phyloP scores from a whole-genome alignment of 2,888 invertebrate species.

The Nebria brevicollis region DNA sequence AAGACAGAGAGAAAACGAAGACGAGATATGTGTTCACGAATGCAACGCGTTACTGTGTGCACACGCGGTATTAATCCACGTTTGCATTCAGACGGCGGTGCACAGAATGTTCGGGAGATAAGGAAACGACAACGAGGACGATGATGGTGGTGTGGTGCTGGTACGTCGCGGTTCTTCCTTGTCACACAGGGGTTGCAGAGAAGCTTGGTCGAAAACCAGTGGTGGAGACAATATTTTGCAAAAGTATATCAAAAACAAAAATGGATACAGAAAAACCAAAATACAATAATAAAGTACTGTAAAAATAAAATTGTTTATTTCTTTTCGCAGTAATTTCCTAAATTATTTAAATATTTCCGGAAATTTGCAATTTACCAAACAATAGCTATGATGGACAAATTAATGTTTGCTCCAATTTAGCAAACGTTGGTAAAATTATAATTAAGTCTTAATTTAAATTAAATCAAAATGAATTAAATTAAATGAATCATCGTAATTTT shows the following conservation, averaged over 20 bases:
- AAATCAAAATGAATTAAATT: neutral
- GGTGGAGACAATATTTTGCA: neutral
- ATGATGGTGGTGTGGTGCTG: neutral
- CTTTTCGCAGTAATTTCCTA: too few relatives aligned
- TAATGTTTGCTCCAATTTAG: neutral
- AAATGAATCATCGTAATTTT: neutral
- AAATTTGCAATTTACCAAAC: too few relatives aligned
- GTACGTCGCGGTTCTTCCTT: neutral
- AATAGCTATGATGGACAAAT: too few relatives aligned
- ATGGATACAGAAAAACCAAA: neutral
- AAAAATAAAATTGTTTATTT: too few relatives aligned
- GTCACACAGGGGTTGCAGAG: neutral
- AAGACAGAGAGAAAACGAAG: neutral
- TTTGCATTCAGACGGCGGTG: slow-evolving; percentile 35
- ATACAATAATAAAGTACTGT: too few relatives aligned
- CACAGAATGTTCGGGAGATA: slow-evolving; percentile 36
- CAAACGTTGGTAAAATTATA: neutral
- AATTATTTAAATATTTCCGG: too few relatives aligned
- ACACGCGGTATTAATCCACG: slow-evolving; percentile 40
- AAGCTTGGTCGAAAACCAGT: neutral
- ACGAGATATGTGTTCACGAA: slow-evolving; percentile 16
- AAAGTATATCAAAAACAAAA: neutral
- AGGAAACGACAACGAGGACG: slow-evolving; percentile 28
- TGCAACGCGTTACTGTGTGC: slow-evolving; percentile 8
- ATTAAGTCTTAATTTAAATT: neutral